phyloP scores from a whole-genome alignment of 2,888 invertebrate species.

The Dioctria linearis region DNA sequence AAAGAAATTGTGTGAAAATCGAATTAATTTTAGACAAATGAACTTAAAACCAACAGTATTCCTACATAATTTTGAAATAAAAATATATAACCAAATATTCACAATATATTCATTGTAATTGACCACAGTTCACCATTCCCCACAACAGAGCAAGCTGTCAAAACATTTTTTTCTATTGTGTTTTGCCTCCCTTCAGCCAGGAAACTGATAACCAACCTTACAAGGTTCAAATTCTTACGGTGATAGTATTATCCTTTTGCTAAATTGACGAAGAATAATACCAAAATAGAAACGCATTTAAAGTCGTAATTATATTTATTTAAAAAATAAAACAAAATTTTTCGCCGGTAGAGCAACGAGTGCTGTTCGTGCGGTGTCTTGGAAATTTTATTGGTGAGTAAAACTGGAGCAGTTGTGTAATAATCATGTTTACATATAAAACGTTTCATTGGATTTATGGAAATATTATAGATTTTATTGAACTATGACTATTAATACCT shows the following conservation, averaged over 20 bases:
- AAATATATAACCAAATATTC: too few species aligned
- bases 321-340: background rate
- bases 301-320: background rate
- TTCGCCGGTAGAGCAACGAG: constrained; percentile 16
- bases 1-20: too few species aligned
- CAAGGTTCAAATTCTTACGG: background rate
- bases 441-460: background rate
- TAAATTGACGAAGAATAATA: background rate
- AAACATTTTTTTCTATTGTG: constrained; percentile 29
- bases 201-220: constrained; percentile 19
- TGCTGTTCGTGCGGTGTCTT: background rate
- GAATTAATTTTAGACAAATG: too few species aligned
- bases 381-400: constrained; percentile 42
- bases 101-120: too few species aligned
- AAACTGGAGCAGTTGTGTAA: constrained; percentile 51
- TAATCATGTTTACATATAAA: background rate
- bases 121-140: too few species aligned
- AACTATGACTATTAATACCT: too few species aligned
- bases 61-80: too few species aligned
- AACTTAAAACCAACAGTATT: too few species aligned
- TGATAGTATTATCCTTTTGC: constrained; percentile 27
- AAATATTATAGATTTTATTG: too few species aligned
- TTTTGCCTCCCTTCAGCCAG: constrained; percentile 17
- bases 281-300: background rate
- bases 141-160: background rate